phyloP scores from a whole-genome alignment of 2,113 vertebrate genomes.

The Crotalus helleri region DNA sequence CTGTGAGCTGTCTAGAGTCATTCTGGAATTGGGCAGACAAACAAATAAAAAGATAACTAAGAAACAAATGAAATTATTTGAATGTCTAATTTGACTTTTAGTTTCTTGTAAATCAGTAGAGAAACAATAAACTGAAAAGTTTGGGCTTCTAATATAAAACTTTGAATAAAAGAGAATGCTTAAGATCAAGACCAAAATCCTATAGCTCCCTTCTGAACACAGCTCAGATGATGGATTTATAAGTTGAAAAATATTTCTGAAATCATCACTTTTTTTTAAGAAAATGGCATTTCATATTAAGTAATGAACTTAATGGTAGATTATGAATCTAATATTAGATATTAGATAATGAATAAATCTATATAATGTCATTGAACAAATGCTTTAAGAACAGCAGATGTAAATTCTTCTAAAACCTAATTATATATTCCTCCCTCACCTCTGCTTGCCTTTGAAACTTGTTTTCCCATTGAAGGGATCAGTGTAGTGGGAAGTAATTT shows the following conservation, averaged over 20 bases:
- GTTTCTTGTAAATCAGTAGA: constrained; percentile 29
- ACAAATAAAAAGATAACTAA: not conserved
- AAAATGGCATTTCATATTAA: not conserved
- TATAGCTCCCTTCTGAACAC: too few relatives aligned
- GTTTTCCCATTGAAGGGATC: not conserved
- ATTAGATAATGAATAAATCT: not conserved
- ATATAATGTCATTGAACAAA: not conserved
- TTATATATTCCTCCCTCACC: not conserved
- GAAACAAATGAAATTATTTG: constrained; percentile 25
- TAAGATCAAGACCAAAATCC: not conserved
- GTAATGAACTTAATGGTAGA: not conserved
- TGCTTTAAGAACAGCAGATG: not conserved
- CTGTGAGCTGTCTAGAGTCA: not conserved
- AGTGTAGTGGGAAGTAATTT: not conserved
- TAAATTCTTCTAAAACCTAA: not conserved
- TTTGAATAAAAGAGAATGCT: constrained; percentile 1
- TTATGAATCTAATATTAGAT: not conserved
- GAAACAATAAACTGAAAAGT: constrained; percentile 35
- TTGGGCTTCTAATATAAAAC: not conserved
- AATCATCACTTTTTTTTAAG: constrained; percentile 8
- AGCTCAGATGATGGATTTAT: not conserved
- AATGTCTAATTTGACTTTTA: constrained; percentile 37
- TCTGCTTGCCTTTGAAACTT: not conserved
- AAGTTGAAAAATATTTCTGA: not conserved
- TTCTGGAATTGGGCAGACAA: not conserved